Evolutionary conservation across 2,797 vertebrate genomes (phyloP).

Genomic region (Australoheros facetus): DNA sequence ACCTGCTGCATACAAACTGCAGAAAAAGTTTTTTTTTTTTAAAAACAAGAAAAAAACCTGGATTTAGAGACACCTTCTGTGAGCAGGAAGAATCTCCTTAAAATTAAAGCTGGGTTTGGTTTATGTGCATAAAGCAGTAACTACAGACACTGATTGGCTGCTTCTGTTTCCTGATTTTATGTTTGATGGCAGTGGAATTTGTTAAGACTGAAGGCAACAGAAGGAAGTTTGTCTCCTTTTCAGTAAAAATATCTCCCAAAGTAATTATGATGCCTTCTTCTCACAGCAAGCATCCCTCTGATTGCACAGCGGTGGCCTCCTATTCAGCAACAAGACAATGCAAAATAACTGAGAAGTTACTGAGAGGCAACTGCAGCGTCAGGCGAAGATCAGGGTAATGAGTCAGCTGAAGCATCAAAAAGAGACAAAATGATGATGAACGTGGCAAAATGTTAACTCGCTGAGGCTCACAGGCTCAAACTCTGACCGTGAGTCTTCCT

Average conservation of each 20-base stretch:
- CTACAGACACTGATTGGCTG: background rate
- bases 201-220: background rate
- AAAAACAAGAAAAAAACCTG: background rate
- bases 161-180: background rate
- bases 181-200: background rate
- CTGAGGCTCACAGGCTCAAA: background rate
- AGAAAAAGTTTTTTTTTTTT: no score
- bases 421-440: background rate
- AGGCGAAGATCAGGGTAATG: background rate
- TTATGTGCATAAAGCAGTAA: background rate
- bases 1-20: background rate
- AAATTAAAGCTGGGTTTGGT: background rate
- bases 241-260: constrained; percentile 5
- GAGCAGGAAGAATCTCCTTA: background rate
- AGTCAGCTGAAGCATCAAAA: background rate
- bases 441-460: background rate
- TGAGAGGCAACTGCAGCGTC: background rate
- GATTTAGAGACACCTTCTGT: background rate
- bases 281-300: background rate
- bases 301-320: background rate
- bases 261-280: background rate
- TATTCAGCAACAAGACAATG: constrained; percentile 8
- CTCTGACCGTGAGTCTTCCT: background rate
- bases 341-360: background rate
- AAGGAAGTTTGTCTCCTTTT: background rate